phyloP scores from a whole-genome alignment of 2,888 invertebrate species.

The Mythimna pallens region DNA sequence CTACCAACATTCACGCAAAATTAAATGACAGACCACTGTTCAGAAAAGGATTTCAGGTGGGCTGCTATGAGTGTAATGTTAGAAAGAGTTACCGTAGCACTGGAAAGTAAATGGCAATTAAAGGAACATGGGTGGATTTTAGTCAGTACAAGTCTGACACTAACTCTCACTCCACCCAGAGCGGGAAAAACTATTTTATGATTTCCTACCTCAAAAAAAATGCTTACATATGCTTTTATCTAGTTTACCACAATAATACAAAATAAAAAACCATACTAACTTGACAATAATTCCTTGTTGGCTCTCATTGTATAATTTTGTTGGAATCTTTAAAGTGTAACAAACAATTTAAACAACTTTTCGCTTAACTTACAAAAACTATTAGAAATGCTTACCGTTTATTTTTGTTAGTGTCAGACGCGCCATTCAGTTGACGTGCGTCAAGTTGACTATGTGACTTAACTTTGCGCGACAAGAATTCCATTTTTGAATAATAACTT shows the following conservation, averaged over 20 bases:
- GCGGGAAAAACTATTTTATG: no score
- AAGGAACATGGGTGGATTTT: no score
- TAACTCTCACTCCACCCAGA: no score
- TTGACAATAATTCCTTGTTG: conserved; percentile 16
- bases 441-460: conserved; percentile 81
- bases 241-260: neutral
- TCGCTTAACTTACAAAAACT: conserved; percentile 6
- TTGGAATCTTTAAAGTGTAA: neutral
- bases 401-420: conserved; percentile 70
- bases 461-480: conserved; percentile 82
- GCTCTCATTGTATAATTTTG: conserved; percentile 22
- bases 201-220: no score
- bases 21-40: neutral
- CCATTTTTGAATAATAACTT: conserved; percentile 77
- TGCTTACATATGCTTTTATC: no score
- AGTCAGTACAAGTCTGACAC: no score
- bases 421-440: conserved; percentile 83
- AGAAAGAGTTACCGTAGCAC: no score
- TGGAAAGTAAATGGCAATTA: no score
- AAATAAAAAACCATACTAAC: conserved; percentile 16
- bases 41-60: neutral
- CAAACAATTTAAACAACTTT: conserved; percentile 16
- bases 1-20: neutral
- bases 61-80: neutral
- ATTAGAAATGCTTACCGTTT: conserved; percentile 77